Conservation (phyloP, 2,113 vertebrate species). For the Dromiciops gliroides region DNA sequence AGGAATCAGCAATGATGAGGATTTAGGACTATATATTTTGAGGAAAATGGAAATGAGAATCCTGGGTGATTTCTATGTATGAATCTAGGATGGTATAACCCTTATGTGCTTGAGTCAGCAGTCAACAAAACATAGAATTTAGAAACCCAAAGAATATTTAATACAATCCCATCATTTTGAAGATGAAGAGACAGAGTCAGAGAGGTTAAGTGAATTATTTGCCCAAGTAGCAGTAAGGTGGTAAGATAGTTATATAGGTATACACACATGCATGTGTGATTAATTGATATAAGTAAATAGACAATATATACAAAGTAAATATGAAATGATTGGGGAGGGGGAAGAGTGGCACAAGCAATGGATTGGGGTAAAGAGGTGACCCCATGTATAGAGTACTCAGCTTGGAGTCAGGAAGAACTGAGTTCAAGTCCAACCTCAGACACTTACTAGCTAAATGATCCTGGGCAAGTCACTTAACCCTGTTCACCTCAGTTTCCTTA, state of each 20-base stretch:
- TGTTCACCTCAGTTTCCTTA: background rate
- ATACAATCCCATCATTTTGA: no score
- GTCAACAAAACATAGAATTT: background rate
- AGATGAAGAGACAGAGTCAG: background rate
- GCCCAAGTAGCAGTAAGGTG: background rate
- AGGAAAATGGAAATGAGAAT: background rate
- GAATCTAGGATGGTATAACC: background rate
- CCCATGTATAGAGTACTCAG: background rate
- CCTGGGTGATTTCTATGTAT: background rate
- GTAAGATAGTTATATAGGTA: no score
- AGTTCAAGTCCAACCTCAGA: background rate
- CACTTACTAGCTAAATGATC: background rate
- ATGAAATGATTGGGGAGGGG: background rate
- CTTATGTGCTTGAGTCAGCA: background rate
- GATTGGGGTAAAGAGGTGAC: background rate
- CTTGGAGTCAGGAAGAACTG: background rate
- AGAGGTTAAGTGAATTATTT: background rate
- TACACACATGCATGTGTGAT: no score
- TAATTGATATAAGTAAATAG: background rate
- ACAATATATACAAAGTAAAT: background rate
- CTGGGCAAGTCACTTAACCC: background rate
- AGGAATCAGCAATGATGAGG: background rate
- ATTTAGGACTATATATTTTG: background rate
- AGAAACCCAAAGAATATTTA: background rate
- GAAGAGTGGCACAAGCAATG: background rate